phyloP scores from a whole-genome alignment of 2,797 vertebrate genomes.

The Florisuga fusca region DNA sequence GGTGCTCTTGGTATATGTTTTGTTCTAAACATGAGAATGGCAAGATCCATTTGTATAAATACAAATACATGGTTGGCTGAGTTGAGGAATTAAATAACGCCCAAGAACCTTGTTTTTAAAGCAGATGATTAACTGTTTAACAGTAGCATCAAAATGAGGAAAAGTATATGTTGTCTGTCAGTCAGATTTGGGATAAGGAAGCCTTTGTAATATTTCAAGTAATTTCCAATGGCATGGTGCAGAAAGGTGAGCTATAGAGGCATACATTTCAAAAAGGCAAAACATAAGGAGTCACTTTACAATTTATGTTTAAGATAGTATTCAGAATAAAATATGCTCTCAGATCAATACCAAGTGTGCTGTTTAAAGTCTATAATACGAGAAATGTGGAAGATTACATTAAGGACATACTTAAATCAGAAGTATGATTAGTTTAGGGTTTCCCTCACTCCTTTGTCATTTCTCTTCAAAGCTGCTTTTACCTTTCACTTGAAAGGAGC shows the following conservation, averaged over 20 bases:
- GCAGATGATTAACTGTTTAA: constrained; percentile 6
- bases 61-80: not conserved
- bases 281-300: not conserved
- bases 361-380: not conserved
- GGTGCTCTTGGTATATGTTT: not conserved
- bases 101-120: constrained; percentile 5
- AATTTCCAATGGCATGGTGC: not conserved
- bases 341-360: not conserved
- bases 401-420: constrained; percentile 16
- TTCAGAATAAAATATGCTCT: not conserved
- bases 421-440: constrained; percentile 35
- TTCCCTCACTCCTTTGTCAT: constrained; percentile 38
- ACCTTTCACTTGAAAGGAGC: constrained; percentile 54
- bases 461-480: constrained; percentile 65
- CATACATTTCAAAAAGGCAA: not conserved
- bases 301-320: not conserved
- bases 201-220: not conserved
- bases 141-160: constrained; percentile 17
- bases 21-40: not conserved
- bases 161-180: not conserved
- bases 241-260: not conserved
- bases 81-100: constrained; percentile 17
- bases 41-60: not conserved
- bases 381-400: not conserved
- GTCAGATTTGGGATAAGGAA: not conserved